phyloP scores from a whole-genome alignment of 2,113 vertebrate genomes.

The Gallinago media region DNA sequence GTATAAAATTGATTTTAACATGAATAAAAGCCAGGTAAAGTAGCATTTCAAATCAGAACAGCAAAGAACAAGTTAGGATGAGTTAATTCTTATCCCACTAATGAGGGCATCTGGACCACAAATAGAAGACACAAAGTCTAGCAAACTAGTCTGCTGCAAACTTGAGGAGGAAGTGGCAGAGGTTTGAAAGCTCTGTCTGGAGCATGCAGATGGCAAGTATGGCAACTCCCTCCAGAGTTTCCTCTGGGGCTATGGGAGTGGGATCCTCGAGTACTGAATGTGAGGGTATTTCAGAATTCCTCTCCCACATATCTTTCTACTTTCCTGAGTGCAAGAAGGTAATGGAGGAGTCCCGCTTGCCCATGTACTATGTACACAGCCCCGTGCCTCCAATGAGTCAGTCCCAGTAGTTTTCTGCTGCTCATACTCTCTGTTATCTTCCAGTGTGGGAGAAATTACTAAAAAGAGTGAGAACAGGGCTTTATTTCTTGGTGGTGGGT shows the following conservation, averaged over 20 bases:
- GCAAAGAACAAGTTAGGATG: not conserved
- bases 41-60: not conserved
- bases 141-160: not conserved
- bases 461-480: not conserved
- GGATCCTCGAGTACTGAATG: fast-evolving
- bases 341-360: not conserved
- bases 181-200: not conserved
- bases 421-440: not conserved
- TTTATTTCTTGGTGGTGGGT: not conserved
- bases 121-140: not conserved
- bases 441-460: not conserved
- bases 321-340: not conserved
- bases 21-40: not conserved
- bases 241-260: not conserved
- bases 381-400: not conserved
- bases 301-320: not conserved
- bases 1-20: not conserved
- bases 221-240: not conserved
- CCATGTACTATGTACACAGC: not conserved
- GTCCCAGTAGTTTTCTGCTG: not conserved
- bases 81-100: not conserved
- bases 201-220: not conserved
- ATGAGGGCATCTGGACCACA: not conserved
- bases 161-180: not conserved
- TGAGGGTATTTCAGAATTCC: not conserved